Conservation (phyloP, 1,140 invertebrate species). For the Oryzaephilus surinamensis region DNA sequence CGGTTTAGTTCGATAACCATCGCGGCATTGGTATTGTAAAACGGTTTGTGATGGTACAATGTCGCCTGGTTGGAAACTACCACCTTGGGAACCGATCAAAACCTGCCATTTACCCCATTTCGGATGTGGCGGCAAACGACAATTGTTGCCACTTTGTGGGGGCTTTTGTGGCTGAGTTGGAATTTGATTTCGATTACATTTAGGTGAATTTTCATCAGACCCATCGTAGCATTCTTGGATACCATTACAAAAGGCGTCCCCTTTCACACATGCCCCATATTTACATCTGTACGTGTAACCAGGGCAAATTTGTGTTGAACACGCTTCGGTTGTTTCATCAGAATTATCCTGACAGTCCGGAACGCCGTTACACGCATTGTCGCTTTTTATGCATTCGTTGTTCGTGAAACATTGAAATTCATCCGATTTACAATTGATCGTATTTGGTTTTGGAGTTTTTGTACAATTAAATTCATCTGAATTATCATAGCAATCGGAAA, state of each 20-base stretch:
- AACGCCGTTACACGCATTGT: constrained; percentile 39
- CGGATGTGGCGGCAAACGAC: constrained; percentile 16
- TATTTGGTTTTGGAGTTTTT: not conserved
- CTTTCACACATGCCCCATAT: constrained; percentile 29
- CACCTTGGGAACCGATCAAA: not conserved
- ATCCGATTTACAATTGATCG: too few species aligned
- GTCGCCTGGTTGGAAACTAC: constrained; percentile 1
- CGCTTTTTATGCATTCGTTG: constrained; percentile 40
- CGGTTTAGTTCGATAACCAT: too few species aligned
- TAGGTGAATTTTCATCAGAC: constrained; percentile 56
- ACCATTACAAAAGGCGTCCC: constrained; percentile 41
- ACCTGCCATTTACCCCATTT: constrained; percentile 14
- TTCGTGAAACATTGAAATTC: constrained; percentile 23
- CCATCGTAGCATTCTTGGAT: constrained; percentile 51
- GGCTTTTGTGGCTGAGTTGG: not conserved
- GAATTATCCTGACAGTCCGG: constrained; percentile 48
- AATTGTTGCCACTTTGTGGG: constrained; percentile 6
- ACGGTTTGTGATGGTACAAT: not conserved
- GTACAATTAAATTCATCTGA: constrained; percentile 40
- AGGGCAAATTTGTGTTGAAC: constrained; percentile 20
- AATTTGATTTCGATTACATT: not conserved
- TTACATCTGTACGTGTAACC: constrained; percentile 22
- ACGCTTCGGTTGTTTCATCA: constrained; percentile 44
- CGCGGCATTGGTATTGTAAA: not conserved
- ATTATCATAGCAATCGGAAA: constrained; percentile 45